Evolutionary conservation across 2,113 vertebrate genomes (phyloP).

Genomic region (Ciconia maguari): DNA sequence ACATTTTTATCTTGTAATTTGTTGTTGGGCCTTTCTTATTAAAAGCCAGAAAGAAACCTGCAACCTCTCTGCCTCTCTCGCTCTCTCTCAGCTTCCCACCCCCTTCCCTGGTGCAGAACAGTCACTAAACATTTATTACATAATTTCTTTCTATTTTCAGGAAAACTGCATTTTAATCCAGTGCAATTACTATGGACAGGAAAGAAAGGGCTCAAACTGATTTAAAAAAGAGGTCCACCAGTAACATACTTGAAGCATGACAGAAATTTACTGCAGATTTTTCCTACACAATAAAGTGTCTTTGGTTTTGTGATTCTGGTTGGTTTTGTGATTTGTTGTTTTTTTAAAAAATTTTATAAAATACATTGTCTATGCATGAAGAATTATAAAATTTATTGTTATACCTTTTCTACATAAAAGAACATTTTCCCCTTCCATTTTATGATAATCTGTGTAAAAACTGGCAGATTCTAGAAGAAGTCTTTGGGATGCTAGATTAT

Average conservation of each 20-base stretch:
- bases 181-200: not conserved
- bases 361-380: rapidly evolving
- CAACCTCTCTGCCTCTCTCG: not conserved
- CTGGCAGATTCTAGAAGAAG: not conserved
- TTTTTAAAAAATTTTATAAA: not conserved
- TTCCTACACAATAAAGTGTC: not conserved
- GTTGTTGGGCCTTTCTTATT: not conserved
- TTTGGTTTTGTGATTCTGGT: not conserved
- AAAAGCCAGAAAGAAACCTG: not conserved
- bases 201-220: not conserved
- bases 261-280: not conserved
- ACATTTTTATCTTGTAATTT: not conserved
- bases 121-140: not conserved
- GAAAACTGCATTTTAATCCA: not conserved
- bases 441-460: not conserved
- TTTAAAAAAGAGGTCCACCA: not conserved
- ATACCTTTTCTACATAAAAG: not conserved
- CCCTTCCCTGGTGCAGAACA: not conserved
- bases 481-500: not conserved
- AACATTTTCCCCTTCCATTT: not conserved
- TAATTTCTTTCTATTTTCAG: not conserved
- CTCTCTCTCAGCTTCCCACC: rapidly evolving
- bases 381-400: not conserved
- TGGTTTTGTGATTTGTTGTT: not conserved
- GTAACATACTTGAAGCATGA: not conserved